phyloP scores from a whole-genome alignment of 2,888 invertebrate species.

The Microctonus hyperodae region DNA sequence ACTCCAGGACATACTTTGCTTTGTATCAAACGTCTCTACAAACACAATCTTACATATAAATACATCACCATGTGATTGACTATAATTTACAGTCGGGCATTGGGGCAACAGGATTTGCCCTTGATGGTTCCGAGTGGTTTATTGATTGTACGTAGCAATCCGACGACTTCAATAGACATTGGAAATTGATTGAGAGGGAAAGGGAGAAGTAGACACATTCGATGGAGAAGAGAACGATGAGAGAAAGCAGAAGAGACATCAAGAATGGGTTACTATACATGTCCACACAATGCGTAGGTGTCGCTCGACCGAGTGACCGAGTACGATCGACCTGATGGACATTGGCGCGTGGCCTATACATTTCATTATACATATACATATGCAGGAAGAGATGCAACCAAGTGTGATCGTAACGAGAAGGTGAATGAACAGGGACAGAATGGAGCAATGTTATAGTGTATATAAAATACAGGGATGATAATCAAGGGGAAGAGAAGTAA shows the following conservation, averaged over 20 bases:
- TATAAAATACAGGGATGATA: background rate
- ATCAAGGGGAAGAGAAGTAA: conserved; percentile 3
- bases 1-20: too few relatives aligned
- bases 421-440: conserved; percentile 6
- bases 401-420: conserved; percentile 30
- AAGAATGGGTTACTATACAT: background rate
- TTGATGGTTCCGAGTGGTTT: background rate
- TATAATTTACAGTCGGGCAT: background rate
- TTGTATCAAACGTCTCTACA: too few relatives aligned
- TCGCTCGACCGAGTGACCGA: conserved; percentile 24
- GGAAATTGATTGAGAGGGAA: background rate
- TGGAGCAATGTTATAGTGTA: conserved; percentile 17
- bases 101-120: background rate
- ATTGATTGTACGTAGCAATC: conserved; percentile 3
- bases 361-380: background rate
- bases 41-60: background rate
- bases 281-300: conserved; percentile 11
- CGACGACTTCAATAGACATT: background rate
- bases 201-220: too few relatives aligned
- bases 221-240: conserved; percentile 18
- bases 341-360: background rate
- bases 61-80: background rate
- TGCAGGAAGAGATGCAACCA: conserved; percentile 22
- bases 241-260: conserved; percentile 37
- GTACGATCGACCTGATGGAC: conserved; percentile 22